These are phyloP conservation scores for Pararge aegeria DNA, from an alignment of 1,140 invertebrate species.

Conservation along the genomic window DNA sequence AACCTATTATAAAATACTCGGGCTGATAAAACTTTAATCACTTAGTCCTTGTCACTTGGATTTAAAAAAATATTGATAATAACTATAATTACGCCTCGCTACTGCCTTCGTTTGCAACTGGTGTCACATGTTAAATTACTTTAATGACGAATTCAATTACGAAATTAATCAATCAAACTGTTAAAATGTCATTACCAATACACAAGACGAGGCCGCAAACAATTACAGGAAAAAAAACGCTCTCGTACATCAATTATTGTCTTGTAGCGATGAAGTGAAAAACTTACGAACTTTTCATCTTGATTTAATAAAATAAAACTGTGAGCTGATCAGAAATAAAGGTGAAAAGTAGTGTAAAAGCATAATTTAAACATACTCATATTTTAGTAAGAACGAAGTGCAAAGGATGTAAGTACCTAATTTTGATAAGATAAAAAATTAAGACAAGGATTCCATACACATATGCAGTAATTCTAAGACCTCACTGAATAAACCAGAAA, in stretches of 20 bases:
- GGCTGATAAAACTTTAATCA: conserved; percentile 29
- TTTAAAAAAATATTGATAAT: conserved; percentile 16
- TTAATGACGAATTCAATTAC: conserved; percentile 31
- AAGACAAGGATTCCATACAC: too few species aligned
- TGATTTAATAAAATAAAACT: background rate
- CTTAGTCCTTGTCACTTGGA: conserved; percentile 5
- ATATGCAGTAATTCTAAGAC: too few species aligned
- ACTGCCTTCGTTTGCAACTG: conserved; percentile 15
- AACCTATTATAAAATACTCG: conserved; percentile 42
- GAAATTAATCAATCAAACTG: conserved; percentile 27
- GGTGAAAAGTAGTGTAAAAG: too few species aligned
- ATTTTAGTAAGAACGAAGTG: too few species aligned
- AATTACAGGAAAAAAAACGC: conserved; percentile 7
- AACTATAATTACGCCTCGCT: conserved; percentile 20
- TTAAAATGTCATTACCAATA: conserved; percentile 22
- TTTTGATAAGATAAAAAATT: too few species aligned
- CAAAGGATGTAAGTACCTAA: too few species aligned
- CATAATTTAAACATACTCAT: too few species aligned
- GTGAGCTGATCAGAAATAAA: too few species aligned
- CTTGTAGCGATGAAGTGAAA: background rate
- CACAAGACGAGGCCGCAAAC: conserved; percentile 5
- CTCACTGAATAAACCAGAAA: too few species aligned
- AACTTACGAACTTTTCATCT: background rate
- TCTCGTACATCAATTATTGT: background rate
- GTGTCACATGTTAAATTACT: conserved; percentile 29